Percentiles rank a stretch among this genome's conserved stretches.
Evolutionary conservation across 2,113 vertebrate species (phyloP).

Genomic region (Mesocricetus auratus): DNA sequence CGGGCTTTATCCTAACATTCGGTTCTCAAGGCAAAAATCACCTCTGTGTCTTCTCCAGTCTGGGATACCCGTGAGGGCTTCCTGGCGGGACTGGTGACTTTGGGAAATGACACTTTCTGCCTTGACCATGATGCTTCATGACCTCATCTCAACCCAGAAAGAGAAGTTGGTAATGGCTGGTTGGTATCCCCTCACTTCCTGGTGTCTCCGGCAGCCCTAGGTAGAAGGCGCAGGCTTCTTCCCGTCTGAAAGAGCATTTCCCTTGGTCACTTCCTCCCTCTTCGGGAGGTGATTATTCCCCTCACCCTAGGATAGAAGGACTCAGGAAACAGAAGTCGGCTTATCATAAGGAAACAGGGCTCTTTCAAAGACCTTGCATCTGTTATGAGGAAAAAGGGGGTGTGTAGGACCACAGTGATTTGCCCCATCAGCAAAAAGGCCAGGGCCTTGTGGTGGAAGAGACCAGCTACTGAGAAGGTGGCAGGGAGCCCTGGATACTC

Average conservation of each 20-base stretch:
- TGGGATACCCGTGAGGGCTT: not conserved
- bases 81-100: not conserved
- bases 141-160: not conserved
- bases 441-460: too few relatives aligned
- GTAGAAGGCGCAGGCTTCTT: not conserved
- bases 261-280: not conserved
- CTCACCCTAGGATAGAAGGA: not conserved
- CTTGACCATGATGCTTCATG: not conserved
- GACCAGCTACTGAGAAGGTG: not conserved
- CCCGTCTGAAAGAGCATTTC: not conserved
- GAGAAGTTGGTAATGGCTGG: not conserved
- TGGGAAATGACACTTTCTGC: not conserved
- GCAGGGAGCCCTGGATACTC: not conserved
- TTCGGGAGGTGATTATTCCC: not conserved
- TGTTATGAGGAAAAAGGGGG: not conserved
- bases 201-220: not conserved
- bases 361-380: slow-evolving; percentile 19
- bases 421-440: not conserved
- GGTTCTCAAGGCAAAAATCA: not conserved
- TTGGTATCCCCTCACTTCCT: not conserved
- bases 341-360: slow-evolving; percentile 41
- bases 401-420: not conserved
- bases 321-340: slow-evolving; percentile 51
- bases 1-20: too few relatives aligned
- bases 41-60: not conserved